These are phyloP conservation scores for Melanocharis versteri DNA, from an alignment of 2,113 vertebrate genomes.

Conservation along the genomic window DNA sequence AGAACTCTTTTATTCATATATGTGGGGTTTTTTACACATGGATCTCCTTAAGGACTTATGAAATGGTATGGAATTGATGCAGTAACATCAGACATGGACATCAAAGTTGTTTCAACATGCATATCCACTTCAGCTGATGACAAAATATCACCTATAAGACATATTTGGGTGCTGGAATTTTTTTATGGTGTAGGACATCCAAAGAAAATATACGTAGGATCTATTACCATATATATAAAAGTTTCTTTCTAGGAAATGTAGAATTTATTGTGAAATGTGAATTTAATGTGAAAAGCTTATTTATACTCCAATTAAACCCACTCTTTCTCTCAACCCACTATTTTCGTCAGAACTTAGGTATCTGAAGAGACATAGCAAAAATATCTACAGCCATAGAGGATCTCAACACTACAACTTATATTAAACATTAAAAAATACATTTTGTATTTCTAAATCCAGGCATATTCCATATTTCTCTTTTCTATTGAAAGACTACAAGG, in stretches of 20 bases:
- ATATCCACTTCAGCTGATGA: not conserved
- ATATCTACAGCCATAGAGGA: not conserved
- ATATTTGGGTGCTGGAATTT: not conserved
- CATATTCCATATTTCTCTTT: not conserved
- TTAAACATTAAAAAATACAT: not conserved
- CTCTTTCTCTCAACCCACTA: not conserved
- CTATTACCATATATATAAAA: not conserved
- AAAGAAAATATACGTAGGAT: not conserved
- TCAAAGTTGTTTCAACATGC: not conserved
- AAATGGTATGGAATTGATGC: not conserved
- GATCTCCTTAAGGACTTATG: not conserved
- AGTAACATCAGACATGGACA: not conserved
- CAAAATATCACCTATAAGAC: not conserved
- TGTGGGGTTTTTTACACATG: fast-evolving
- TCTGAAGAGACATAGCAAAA: not conserved
- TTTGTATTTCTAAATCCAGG: not conserved
- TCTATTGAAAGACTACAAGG: not conserved
- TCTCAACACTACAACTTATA: not conserved
- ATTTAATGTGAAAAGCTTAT: not conserved
- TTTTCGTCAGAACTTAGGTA: not conserved
- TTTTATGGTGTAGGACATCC: not conserved
- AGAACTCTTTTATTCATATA: not conserved
- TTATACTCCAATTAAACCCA: not conserved
- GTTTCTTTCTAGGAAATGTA: not conserved
- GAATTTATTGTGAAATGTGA: not conserved